A percentile compares a stretch with the other conserved stretches of the same genome.
Evolutionary conservation across 2,888 invertebrate species (phyloP).

Genomic region (Druceiella hillmani): DNA sequence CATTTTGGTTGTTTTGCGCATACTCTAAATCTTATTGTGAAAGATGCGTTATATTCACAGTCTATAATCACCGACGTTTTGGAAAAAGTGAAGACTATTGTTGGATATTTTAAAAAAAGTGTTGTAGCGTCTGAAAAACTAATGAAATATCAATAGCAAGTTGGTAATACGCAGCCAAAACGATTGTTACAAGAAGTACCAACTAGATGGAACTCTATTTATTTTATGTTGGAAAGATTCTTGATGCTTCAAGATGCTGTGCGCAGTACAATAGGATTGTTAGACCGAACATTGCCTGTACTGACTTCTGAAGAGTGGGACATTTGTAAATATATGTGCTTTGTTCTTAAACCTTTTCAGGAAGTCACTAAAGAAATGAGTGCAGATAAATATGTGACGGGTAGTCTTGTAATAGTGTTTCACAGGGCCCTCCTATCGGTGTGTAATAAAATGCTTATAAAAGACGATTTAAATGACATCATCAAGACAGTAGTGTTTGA

Average conservation of each 20-base stretch:
- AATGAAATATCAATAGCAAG: conserved; percentile 3
- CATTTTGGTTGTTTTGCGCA: conserved; percentile 9
- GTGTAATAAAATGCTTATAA: conserved; percentile 10
- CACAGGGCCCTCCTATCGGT: conserved; percentile 11
- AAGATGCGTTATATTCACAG: neutral
- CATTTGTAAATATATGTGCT: conserved; percentile 9
- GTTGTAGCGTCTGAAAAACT: conserved; percentile 1
- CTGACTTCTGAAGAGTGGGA: conserved; percentile 11
- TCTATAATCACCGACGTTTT: neutral
- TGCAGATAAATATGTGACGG: conserved; percentile 7
- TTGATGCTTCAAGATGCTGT: conserved; percentile 11
- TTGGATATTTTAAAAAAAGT: conserved; percentile 2
- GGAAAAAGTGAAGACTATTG: conserved; percentile 2
- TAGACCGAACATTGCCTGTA: conserved; percentile 11
- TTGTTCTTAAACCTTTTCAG: conserved; percentile 6
- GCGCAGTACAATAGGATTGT: conserved; percentile 11
- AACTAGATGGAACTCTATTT: conserved; percentile 12
- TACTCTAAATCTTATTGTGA: conserved; percentile 9
- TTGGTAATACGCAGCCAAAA: conserved; percentile 4
- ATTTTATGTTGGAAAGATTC: conserved; percentile 12
- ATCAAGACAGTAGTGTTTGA: conserved; percentile 8
- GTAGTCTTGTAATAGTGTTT: conserved; percentile 12
- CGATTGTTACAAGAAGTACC: conserved; percentile 14
- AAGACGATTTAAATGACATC: conserved; percentile 1
- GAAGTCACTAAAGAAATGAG: conserved; percentile 7